Evolutionary conservation across 1,140 invertebrate species (phyloP).

Genomic region (Cardiocondyla obscurior): DNA sequence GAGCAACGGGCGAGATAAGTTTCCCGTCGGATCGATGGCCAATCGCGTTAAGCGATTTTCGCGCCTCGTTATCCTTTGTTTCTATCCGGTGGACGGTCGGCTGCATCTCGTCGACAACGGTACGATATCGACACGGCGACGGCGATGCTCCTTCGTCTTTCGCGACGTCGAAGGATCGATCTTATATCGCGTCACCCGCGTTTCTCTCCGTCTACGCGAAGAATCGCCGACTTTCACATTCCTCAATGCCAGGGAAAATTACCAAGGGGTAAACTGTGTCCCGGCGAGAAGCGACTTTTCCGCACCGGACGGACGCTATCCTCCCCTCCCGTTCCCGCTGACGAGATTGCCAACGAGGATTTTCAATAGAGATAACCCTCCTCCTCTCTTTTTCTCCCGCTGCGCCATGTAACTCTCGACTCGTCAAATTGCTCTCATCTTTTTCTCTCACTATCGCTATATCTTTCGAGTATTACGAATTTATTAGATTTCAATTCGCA

Average conservation of each 20-base stretch:
- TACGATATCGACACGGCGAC: slow-evolving; percentile 3
- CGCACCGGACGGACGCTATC: neutral
- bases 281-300: slow-evolving; percentile 29
- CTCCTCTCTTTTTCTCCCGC: no score
- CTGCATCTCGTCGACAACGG: slow-evolving; percentile 34
- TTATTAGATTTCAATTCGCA: slow-evolving; percentile 45
- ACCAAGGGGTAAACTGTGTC: slow-evolving; percentile 41
- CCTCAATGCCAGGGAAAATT: slow-evolving; percentile 55
- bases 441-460: neutral
- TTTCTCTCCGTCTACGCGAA: slow-evolving; percentile 23
- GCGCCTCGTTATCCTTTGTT: slow-evolving; percentile 82
- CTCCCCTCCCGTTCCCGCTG: slow-evolving; percentile 17
- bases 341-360: slow-evolving; percentile 24
- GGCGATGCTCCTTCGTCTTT: slow-evolving; percentile 33
- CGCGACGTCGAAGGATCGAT: slow-evolving; percentile 47
- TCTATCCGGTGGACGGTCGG: slow-evolving; percentile 66
- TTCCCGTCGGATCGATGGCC: slow-evolving; percentile 77
- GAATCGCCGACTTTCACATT: slow-evolving; percentile 54
- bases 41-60: slow-evolving; percentile 81
- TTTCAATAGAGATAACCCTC: slow-evolving; percentile 49
- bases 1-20: slow-evolving; percentile 79
- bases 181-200: slow-evolving; percentile 26
- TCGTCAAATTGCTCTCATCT: neutral
- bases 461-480: neutral
- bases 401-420: slow-evolving; percentile 33